These are phyloP conservation scores for Andricus grossulariae DNA, from an alignment of 1,140 invertebrate genomes.

Conservation along the genomic window DNA sequence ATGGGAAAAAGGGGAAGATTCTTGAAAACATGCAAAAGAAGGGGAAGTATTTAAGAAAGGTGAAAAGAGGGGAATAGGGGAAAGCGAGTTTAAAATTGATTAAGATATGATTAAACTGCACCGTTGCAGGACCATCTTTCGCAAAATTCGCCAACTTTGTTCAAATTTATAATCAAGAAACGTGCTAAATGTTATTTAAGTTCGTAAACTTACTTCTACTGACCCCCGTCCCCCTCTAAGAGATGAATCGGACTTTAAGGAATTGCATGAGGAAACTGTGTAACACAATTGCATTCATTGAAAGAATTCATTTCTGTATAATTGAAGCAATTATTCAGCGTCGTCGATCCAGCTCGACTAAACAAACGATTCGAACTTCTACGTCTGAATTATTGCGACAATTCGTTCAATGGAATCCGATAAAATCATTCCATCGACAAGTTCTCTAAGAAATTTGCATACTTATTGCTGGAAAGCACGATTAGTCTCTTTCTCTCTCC, in stretches of 20 bases:
- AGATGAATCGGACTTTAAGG: not conserved
- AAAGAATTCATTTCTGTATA: conserved; percentile 25
- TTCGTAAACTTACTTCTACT: too few species aligned
- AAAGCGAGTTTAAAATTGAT: too few species aligned
- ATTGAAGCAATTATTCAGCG: conserved; percentile 26
- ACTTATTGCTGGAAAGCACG: conserved; percentile 29
- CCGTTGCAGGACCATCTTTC: too few species aligned
- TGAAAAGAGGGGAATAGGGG: too few species aligned
- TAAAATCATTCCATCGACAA: conserved; percentile 27
- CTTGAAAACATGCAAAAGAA: too few species aligned
- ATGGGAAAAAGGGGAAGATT: fast-evolving
- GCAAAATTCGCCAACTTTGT: too few species aligned
- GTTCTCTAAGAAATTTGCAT: conserved; percentile 30
- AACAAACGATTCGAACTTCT: conserved; percentile 7
- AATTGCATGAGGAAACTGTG: not conserved
- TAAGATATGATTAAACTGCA: too few species aligned
- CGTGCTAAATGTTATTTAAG: too few species aligned
- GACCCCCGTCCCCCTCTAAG: too few species aligned
- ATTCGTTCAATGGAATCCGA: conserved; percentile 29
- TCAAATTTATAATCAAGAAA: too few species aligned
- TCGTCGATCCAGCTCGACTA: conserved; percentile 8
- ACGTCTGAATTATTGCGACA: conserved; percentile 26
- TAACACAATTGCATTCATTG: conserved; percentile 23
- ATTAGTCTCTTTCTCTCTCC: conserved; percentile 24
- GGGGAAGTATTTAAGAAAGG: too few species aligned